phyloP scores from a whole-genome alignment of 2,113 vertebrate species.

The Eidolon helvum region DNA sequence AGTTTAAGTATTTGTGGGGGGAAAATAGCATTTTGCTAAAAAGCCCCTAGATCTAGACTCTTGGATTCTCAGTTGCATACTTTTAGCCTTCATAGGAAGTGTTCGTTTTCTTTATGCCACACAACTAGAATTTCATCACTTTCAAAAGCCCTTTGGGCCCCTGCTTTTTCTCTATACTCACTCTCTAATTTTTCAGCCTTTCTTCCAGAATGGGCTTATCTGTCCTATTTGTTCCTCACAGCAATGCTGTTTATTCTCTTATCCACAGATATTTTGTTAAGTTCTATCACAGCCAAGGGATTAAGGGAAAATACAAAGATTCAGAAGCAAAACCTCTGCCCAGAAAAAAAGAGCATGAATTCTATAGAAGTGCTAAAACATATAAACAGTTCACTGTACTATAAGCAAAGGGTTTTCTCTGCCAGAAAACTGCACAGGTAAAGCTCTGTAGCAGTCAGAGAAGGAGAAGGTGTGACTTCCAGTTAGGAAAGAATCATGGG shows the following conservation, averaged over 20 bases:
- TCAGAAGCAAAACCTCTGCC: not conserved
- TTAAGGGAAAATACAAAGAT: not conserved
- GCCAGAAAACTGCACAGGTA: not conserved
- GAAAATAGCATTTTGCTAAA: conserved; percentile 51
- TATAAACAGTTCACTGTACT: not conserved
- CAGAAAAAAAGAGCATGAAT: not conserved
- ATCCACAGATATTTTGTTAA: not conserved
- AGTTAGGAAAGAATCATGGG: not conserved
- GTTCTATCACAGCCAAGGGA: not conserved
- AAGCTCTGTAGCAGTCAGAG: not conserved
- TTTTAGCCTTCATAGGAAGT: not conserved
- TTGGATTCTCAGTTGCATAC: not conserved
- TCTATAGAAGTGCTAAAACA: not conserved
- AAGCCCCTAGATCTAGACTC: not conserved
- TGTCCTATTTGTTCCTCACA: not conserved
- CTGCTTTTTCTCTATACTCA: not conserved
- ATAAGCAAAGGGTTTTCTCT: not conserved
- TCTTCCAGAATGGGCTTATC: not conserved
- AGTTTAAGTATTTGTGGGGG: not conserved
- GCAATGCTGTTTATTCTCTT: not conserved
- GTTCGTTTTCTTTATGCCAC: not conserved
- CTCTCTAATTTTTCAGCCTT: not conserved
- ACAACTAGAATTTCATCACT: not conserved
- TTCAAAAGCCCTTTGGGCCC: not conserved
- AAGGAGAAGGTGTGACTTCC: not conserved